A percentile compares a stretch with the other conserved stretches of the same genome.
phyloP scores from a whole-genome alignment of 1,140 invertebrate species.

The Diabrotica undecimpunctata region DNA sequence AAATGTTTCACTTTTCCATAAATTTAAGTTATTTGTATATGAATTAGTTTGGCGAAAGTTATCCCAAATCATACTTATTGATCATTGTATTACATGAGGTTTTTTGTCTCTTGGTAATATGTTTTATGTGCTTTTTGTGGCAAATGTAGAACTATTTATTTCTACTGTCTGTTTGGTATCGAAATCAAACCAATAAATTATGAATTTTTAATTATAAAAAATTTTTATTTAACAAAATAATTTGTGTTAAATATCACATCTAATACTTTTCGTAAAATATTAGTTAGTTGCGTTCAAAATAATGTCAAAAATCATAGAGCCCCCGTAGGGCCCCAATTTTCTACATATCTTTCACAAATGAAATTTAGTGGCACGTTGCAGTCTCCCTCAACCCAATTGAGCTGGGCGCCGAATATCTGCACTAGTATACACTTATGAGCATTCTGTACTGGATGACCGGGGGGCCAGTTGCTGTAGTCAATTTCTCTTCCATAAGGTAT shows the following conservation, averaged over 20 bases:
- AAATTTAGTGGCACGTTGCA: not conserved
- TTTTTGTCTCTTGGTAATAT: too few species aligned
- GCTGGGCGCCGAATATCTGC: not conserved
- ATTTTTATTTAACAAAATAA: not conserved
- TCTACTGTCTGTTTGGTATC: not conserved
- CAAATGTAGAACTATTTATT: too few species aligned
- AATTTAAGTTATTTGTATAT: too few species aligned
- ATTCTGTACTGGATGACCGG: not conserved
- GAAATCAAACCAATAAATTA: not conserved
- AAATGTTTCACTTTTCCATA: too few species aligned
- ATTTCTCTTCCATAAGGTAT: not conserved
- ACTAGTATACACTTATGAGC: conserved; percentile 5
- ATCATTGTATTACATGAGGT: too few species aligned
- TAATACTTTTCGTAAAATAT: too few species aligned
- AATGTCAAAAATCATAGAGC: not conserved
- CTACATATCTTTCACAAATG: conserved; percentile 11
- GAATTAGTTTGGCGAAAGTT: too few species aligned
- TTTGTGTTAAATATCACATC: not conserved
- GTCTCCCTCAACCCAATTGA: not conserved
- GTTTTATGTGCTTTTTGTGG: too few species aligned
- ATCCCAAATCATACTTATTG: too few species aligned
- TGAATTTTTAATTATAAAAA: not conserved
- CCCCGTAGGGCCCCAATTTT: not conserved
- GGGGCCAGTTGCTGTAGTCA: conserved; percentile 1
- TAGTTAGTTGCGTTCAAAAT: too few species aligned